Base-by-base conservation (phyloP, 1,140 invertebrate species). In the Scaptodrosophila lebanonensis region DNA sequence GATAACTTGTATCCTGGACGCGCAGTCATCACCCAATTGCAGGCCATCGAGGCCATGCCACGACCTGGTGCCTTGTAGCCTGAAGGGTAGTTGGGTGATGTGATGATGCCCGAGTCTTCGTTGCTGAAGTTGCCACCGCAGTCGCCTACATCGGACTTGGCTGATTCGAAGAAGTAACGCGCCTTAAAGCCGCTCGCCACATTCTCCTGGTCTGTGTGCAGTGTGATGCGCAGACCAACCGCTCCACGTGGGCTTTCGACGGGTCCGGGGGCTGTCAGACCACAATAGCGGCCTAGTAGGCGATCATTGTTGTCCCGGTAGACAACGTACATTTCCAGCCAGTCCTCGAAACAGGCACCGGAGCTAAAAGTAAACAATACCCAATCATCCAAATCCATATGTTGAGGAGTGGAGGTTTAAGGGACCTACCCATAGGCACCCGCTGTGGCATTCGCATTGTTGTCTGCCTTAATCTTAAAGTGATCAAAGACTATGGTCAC, bases 161-260 rank as follows among this genome's bases (percentile, higher is more conserved):
- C 93, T 22, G 89, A 87, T 88, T 96, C 94, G 86, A 97, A 98
- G 58, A 93, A 92, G 83, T 98, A 98, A 65, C 93, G 89, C 1
- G 95, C 95, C 82, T 95, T 95, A 87, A 98, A 98, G 7, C 96
- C 96, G 66, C 94, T 96, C 52, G 92, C 95, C 13, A 97, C 95
- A 29, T 91, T 91, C 60, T 94, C 92, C 5, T 90, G 88, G 83
- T 98, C 94, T 3, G 96, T 94, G 82, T 95, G 94, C 18, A 97
- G 88, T 32, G 96, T 90, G 12, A 98, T 91, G 75, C 94, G 94
- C 17, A 97, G 89, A 2, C 94, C 94, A 27, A 92, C 90, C 6
- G 95, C 94, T 12, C 94, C 94, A 13, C 93, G 90, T 82, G 94
- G 94, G 20, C 95, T 97, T 87, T 97, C 94, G 51, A 97, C 92